Evolutionary conservation across 2,888 invertebrate genomes (phyloP).

Genomic region (Sepioteuthis lessoniana): DNA sequence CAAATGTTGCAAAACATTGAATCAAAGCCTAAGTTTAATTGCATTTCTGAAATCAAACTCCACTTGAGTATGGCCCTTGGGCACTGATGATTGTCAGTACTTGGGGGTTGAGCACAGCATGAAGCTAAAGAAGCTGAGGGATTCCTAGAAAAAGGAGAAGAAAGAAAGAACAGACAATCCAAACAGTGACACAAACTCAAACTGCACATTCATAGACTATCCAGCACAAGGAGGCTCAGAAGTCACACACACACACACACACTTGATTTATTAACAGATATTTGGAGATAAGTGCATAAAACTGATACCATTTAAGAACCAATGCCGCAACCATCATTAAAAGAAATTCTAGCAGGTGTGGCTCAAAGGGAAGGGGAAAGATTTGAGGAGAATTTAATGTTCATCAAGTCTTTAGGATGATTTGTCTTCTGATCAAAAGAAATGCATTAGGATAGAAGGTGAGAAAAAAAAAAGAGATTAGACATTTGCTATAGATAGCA

Average conservation of each 20-base stretch:
- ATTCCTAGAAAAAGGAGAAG: neutral
- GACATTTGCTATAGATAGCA: neutral
- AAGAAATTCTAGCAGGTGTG: neutral
- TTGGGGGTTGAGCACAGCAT: neutral
- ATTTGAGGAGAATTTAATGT: neutral
- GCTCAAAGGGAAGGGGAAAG: neutral
- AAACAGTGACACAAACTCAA: no score
- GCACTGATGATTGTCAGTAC: neutral
- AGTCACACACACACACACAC: no score
- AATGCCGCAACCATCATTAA: neutral
- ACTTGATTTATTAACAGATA: neutral
- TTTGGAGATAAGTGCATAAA: neutral
- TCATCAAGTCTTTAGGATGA: neutral
- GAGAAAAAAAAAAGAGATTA: neutral
- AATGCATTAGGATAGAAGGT: neutral
- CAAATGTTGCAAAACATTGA: constrained; percentile 33
- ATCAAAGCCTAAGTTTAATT: neutral
- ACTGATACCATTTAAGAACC: neutral
- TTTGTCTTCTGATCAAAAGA: neutral
- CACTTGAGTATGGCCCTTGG: neutral
- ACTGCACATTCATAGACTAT: no score
- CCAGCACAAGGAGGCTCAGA: no score
- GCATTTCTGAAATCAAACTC: neutral
- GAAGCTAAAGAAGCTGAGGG: neutral
- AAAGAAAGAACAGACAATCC: no score